These are phyloP conservation scores for Danio kyathit DNA, from an alignment of 2,797 vertebrate species.

Conservation along the genomic window DNA sequence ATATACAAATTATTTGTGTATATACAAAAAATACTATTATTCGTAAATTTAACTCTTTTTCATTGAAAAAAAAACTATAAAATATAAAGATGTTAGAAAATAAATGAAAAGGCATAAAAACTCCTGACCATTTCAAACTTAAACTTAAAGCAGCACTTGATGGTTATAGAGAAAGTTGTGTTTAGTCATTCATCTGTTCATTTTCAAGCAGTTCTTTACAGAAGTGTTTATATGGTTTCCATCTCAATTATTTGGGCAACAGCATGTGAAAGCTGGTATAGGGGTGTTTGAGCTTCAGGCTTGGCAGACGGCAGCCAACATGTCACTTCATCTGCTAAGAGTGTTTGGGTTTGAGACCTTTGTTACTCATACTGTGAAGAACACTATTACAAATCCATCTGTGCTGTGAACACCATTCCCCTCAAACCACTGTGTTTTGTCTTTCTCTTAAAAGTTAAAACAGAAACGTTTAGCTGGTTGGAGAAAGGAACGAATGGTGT, in stretches of 20 bases:
- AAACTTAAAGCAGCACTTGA: background rate
- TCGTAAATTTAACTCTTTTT: no score
- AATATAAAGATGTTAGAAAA: background rate
- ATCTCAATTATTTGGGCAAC: conserved; percentile 10
- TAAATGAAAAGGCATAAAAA: background rate
- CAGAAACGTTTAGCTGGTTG: conserved; percentile 6
- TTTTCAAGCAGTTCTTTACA: conserved; percentile 22
- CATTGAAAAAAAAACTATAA: no score
- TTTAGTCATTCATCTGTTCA: conserved; percentile 1
- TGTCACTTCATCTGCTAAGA: conserved; percentile 44
- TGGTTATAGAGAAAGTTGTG: conserved; percentile 16
- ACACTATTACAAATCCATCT: conserved; percentile 44
- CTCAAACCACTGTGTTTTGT: conserved; percentile 19
- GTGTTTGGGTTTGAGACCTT: conserved; percentile 44
- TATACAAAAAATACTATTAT: no score
- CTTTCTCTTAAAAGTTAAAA: conserved; percentile 26
- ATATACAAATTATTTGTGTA: no score
- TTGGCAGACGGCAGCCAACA: conserved; percentile 22
- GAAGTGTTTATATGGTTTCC: conserved; percentile 23
- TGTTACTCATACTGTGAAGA: conserved; percentile 17
- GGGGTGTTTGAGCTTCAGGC: background rate
- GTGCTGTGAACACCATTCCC: background rate
- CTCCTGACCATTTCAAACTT: background rate
- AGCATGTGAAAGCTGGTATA: conserved; percentile 33
- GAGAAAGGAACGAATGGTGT: background rate